Evolutionary conservation across 2,113 vertebrate species (phyloP).

Genomic region (Hepsetus odoe): DNA sequence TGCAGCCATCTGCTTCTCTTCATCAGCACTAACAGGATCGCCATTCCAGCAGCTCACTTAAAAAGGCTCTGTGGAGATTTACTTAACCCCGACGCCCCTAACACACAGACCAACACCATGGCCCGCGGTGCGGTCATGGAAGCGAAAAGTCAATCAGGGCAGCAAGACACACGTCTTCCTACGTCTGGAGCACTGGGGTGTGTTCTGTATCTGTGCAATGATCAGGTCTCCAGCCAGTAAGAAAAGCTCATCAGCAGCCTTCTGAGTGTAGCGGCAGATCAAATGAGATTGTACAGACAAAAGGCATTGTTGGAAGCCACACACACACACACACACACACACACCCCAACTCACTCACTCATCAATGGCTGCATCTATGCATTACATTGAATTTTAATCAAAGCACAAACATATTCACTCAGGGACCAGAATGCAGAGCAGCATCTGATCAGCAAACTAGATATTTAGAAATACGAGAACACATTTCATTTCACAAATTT

Average conservation of each 20-base stretch:
- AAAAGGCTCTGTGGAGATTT: slow-evolving; percentile 36
- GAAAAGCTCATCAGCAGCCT: slow-evolving; percentile 73
- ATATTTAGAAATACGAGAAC: not conserved
- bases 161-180: not conserved
- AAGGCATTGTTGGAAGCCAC: slow-evolving; percentile 12
- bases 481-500: too few species aligned
- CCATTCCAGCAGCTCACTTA: slow-evolving; percentile 47
- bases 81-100: slow-evolving; percentile 52
- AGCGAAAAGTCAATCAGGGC: not conserved
- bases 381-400: not conserved
- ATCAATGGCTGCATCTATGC: not conserved
- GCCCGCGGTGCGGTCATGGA: not conserved
- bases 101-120: not conserved
- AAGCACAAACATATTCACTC: not conserved
- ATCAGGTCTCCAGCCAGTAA: slow-evolving; percentile 52
- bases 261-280: slow-evolving; percentile 64
- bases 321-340: not conserved
- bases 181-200: not conserved
- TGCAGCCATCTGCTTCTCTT: slow-evolving; percentile 56
- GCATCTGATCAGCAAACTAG: too few species aligned
- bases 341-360: not conserved
- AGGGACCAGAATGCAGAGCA: not conserved
- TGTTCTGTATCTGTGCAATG: slow-evolving; percentile 43
- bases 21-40: slow-evolving; percentile 66
- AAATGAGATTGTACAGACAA: slow-evolving; percentile 37